Percentiles rank a stretch among this genome's conserved stretches.
Conservation (phyloP, 2,113 vertebrate genomes). For the Lagopus muta region DNA sequence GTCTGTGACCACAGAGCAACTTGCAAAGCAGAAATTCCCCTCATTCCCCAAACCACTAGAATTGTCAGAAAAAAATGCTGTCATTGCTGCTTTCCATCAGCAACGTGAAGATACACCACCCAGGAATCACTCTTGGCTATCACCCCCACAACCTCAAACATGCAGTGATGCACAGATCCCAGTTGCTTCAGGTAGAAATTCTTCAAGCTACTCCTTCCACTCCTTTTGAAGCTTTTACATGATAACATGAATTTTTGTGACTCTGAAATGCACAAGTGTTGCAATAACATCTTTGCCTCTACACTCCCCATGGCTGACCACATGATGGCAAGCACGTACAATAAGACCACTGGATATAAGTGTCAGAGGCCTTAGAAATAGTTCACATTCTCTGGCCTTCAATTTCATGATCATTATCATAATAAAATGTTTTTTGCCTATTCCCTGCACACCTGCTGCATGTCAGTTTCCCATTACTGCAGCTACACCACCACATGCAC, state of each 20-base stretch:
- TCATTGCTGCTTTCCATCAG: rapidly evolving
- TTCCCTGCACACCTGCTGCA: conserved; percentile 65
- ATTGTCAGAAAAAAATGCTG: neutral
- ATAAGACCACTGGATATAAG: neutral
- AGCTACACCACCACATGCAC: neutral
- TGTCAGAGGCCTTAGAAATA: conserved; percentile 49
- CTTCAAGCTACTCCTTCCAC: neutral
- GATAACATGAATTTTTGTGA: neutral
- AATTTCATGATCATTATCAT: conserved; percentile 68
- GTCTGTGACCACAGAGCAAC: neutral
- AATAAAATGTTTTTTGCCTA: conserved; percentile 45
- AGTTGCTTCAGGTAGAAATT: neutral
- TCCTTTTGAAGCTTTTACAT: neutral
- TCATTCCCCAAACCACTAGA: neutral
- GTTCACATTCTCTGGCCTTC: conserved; percentile 59
- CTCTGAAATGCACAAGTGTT: neutral
- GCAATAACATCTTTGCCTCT: neutral
- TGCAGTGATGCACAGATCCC: neutral
- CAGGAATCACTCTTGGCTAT: neutral
- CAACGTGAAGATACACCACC: neutral
- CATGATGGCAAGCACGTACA: conserved; percentile 26
- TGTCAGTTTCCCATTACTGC: conserved; percentile 45
- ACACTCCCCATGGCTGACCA: neutral
- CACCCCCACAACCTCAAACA: rapidly evolving
- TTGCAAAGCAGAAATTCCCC: neutral